Evolutionary conservation across 2,888 invertebrate genomes (phyloP), one percentile per base, ranked within the genome.

Genomic region (Diploptera punctata): DNA sequence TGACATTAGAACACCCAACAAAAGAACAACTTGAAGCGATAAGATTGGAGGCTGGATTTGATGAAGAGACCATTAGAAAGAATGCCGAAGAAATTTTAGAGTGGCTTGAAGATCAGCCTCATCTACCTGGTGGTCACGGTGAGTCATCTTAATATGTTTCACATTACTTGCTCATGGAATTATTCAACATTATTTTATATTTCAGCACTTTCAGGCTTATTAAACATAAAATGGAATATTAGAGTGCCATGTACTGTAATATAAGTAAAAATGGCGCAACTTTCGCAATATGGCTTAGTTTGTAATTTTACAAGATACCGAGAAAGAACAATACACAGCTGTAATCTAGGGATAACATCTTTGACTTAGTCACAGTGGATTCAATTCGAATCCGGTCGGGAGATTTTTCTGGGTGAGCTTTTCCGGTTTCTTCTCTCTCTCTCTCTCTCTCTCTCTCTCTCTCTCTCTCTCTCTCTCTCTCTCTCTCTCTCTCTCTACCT

Each of bases 41-140:
- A 13, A 65, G 65, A 24, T 2, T 3, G 5, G 44, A 18, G 21
- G 2, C n/a, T 65, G 65, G 43, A 5, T 13, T 44, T 4, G 10
- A 44, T 16, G 65, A 65, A 43, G 44, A 65, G 16, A 9, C 19
- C 4, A 18, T 43, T 18, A 9, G 10, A 16, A 18, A 21, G 4
- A 31, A 21, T 21, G 65, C 44, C n/a, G n/a, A 13, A 21, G 18
- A 3, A 5, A 43, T 65, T 13, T 3, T 5, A 44, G 16, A 65
- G 16, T 65, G 65, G 65, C 16, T 65, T n/a, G 4, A 65, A 5
- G 16, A 26, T 1, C 65, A 43, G 13, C 65, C 65, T 16, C 65
- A 44, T 43, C 24, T 65, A 13, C 43, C 43, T 9, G 16, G 21
- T 19, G 21, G n/a, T 3, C 43, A 24, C 1, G 65, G 65, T 65